These are phyloP conservation scores for Chloroclysta siterata DNA, from an alignment of 2,888 invertebrate genomes.

Conservation along the genomic window DNA sequence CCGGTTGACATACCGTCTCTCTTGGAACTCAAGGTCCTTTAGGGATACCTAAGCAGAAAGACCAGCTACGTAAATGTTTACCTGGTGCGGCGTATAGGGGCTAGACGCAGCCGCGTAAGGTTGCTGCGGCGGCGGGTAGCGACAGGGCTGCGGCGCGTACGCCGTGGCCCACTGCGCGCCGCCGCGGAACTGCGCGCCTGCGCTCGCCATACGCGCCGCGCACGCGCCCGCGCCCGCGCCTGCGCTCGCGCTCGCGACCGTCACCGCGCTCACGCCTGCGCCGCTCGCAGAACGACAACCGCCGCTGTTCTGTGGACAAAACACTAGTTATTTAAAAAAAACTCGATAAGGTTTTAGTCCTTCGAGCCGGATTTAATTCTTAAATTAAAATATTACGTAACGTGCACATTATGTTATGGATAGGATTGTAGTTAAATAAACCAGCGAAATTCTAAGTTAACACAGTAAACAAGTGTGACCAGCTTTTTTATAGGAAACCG, in stretches of 20 bases:
- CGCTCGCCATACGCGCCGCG: conserved; percentile 84
- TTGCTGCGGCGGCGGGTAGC: conserved; percentile 82
- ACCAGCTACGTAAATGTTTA: conserved; percentile 41
- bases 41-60: too few species aligned
- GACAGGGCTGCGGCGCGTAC: conserved; percentile 81
- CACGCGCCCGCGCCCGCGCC: conserved; percentile 80
- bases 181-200: conserved; percentile 82
- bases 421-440: neutral
- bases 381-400: neutral
- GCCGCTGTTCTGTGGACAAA: conserved; percentile 72
- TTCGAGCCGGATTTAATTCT: neutral
- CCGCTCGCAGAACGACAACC: conserved; percentile 76
- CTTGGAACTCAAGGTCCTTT: too few species aligned
- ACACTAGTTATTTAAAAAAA: conserved; percentile 1
- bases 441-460: neutral
- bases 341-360: neutral
- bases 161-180: conserved; percentile 82
- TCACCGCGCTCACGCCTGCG: conserved; percentile 78
- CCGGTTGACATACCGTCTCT: too few species aligned
- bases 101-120: conserved; percentile 75
- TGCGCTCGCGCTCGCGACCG: conserved; percentile 81
- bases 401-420: too few species aligned
- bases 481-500: conserved; percentile 9
- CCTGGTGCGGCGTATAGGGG: conserved; percentile 79
- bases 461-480: conserved; percentile 3